These are phyloP conservation scores for Psephotus haematonotus DNA, from an alignment of 2,113 vertebrate species.

Conservation along the genomic window DNA sequence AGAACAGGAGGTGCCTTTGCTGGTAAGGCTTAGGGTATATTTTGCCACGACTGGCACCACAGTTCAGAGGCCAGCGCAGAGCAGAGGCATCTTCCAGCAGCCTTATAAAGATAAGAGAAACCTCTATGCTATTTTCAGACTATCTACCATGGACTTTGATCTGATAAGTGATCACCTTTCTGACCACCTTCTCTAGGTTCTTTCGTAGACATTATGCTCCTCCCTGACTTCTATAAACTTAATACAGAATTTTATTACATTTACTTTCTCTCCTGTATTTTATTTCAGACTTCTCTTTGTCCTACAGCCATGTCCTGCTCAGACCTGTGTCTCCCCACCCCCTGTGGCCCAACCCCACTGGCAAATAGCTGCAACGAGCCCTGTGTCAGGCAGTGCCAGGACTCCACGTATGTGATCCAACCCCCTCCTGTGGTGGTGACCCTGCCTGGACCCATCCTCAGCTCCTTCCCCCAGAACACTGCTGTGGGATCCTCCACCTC, in stretches of 20 bases:
- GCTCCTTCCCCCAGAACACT: conserved; percentile 32
- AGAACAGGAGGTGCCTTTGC: neutral
- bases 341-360: neutral
- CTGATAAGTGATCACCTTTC: neutral
- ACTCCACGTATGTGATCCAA: neutral
- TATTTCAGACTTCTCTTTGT: neutral
- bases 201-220: no score
- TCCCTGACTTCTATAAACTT: neutral
- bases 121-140: neutral
- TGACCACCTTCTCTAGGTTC: neutral
- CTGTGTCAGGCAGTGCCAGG: conserved; percentile 29
- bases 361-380: conserved; percentile 40
- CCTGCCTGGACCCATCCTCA: conserved; percentile 30
- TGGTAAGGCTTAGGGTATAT: neutral
- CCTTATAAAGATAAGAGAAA: neutral
- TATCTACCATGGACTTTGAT: neutral
- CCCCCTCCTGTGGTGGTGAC: neutral
- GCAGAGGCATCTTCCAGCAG: neutral
- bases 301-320: conserved; percentile 28
- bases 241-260: fast-evolving
- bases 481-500: neutral
- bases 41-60: neutral
- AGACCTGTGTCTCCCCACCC: neutral
- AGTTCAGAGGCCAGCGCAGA: neutral
- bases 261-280: neutral